A percentile compares a stretch with the other conserved stretches of the same genome.
Evolutionary conservation across 2,797 vertebrate species (phyloP).

Genomic region (Pangasius krempfi): DNA sequence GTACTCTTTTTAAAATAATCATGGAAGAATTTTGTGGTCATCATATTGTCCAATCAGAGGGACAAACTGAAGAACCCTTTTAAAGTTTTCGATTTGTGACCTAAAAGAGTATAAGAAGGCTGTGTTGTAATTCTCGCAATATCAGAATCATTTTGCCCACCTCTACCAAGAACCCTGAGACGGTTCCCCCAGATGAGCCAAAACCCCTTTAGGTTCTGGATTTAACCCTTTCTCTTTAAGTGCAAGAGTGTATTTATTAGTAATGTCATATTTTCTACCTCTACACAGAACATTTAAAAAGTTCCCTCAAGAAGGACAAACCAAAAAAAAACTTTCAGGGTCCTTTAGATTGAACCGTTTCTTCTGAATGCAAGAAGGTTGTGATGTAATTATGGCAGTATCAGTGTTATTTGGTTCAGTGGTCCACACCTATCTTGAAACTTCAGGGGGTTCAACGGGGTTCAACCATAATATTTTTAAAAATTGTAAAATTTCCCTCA

Average conservation of each 20-base stretch:
- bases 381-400: neutral
- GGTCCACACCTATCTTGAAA: neutral
- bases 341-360: too few species aligned
- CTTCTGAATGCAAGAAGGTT: too few species aligned
- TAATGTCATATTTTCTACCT: neutral
- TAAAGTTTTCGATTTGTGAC: neutral
- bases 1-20: too few species aligned
- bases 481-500: too few species aligned
- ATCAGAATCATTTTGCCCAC: too few species aligned
- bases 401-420: neutral
- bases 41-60: neutral
- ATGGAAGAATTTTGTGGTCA: neutral
- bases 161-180: neutral
- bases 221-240: neutral
- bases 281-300: neutral
- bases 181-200: neutral
- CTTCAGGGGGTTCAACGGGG: too few species aligned
- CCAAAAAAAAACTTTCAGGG: too few species aligned
- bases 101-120: neutral
- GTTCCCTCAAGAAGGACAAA: too few species aligned
- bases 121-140: too few species aligned
- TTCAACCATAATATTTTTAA: neutral
- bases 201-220: neutral
- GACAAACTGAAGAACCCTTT: neutral
- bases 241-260: neutral